These are phyloP conservation scores for Drosophila fulvimacula DNA, from an alignment of 2,888 invertebrate species.

Conservation along the genomic window DNA sequence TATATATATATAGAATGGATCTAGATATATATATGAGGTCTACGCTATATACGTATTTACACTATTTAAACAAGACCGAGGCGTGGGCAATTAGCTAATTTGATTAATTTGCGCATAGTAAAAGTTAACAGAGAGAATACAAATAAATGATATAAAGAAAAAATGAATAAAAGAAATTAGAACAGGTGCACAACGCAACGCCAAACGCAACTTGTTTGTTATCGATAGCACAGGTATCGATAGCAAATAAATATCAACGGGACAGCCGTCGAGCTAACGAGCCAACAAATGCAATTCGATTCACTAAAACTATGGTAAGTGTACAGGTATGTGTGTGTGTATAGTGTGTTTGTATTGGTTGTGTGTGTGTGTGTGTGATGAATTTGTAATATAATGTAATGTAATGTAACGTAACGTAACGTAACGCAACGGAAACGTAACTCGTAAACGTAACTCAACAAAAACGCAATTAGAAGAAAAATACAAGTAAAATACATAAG, in stretches of 20 bases:
- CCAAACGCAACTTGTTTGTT: constrained; percentile 34
- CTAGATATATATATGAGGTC: constrained; percentile 41
- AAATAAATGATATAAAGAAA: constrained; percentile 23
- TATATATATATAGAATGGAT: constrained; percentile 15
- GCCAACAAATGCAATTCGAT: constrained; percentile 51
- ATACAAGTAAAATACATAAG: constrained; percentile 69
- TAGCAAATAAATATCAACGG: constrained; percentile 42
- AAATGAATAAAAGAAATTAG: constrained; percentile 15
- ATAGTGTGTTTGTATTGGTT: constrained; percentile 19
- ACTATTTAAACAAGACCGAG: constrained; percentile 40
- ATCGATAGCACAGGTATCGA: constrained; percentile 53
- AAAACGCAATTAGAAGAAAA: constrained; percentile 77
- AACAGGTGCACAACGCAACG: constrained; percentile 55
- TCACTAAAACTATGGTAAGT: constrained; percentile 58
- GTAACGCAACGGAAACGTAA: constrained; percentile 64
- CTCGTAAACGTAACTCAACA: constrained; percentile 79
- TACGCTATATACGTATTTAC: constrained; percentile 24
- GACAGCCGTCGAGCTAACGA: constrained; percentile 40
- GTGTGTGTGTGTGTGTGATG: constrained; percentile 33
- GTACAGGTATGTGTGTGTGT: constrained; percentile 30
- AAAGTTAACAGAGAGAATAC: constrained; percentile 12
- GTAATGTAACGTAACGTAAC: constrained; percentile 63
- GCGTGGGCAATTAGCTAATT: constrained; percentile 45
- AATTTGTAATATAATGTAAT: constrained; percentile 67
- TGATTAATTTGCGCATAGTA: constrained; percentile 37